Percentiles rank a stretch among this genome's conserved stretches.
These are phyloP conservation scores for Amphipoea oculea DNA, from an alignment of 2,888 invertebrate species.

Conservation along the genomic window DNA sequence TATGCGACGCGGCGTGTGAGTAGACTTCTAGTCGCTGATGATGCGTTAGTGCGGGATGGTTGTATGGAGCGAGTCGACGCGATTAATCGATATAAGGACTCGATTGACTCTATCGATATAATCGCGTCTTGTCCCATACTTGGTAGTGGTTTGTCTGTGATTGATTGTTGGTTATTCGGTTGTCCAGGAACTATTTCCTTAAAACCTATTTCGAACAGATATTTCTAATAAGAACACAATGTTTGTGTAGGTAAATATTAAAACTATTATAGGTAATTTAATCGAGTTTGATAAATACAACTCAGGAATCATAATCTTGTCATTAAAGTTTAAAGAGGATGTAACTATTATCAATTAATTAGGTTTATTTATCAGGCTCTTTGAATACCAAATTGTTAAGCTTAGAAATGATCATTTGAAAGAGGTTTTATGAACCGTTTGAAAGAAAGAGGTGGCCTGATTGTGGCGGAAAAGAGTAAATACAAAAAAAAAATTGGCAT, in stretches of 20 bases:
- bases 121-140: constrained; percentile 24
- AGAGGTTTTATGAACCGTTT: constrained; percentile 56
- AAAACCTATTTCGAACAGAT: constrained; percentile 65
- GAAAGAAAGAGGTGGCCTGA: constrained; percentile 22
- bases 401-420: constrained; percentile 62
- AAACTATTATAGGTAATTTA: constrained; percentile 58
- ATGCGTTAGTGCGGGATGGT: constrained; percentile 30
- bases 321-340: constrained; percentile 55
- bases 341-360: constrained; percentile 56
- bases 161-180: constrained; percentile 50
- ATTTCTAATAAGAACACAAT: constrained; percentile 59
- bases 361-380: constrained; percentile 64
- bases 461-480: constrained; percentile 4
- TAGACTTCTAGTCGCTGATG: constrained; percentile 63
- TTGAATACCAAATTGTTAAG: constrained; percentile 62
- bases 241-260: constrained; percentile 52
- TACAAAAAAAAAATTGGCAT: constrained; percentile 17
- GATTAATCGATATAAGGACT: constrained; percentile 37
- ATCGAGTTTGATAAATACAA: constrained; percentile 64
- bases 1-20: constrained; percentile 37
- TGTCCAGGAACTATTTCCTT: constrained; percentile 51
- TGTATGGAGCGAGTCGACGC: not conserved
- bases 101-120: constrained; percentile 42
- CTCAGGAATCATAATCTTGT: constrained; percentile 60
- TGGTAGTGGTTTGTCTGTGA: constrained; percentile 61